Evolutionary conservation across 2,113 vertebrate genomes (phyloP).

Genomic region (Oreotrochilus melanogaster): DNA sequence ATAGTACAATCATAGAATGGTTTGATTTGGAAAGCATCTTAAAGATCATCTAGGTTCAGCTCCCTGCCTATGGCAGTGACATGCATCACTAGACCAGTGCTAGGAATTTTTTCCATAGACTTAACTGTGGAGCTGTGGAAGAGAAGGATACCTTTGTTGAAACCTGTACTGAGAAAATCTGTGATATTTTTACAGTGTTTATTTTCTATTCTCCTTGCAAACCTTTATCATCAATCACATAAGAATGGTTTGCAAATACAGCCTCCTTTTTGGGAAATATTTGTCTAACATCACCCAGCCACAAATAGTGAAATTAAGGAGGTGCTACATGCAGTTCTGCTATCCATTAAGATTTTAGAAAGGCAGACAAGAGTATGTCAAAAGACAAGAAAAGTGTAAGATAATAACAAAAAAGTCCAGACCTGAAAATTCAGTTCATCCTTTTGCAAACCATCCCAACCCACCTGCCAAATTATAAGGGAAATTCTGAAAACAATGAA

Average conservation of each 20-base stretch:
- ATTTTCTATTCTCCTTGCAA: background rate
- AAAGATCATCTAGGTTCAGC: no score
- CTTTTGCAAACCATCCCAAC: background rate
- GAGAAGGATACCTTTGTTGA: background rate
- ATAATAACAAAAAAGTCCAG: background rate
- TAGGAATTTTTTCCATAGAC: background rate
- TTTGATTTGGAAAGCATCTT: no score
- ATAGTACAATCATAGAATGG: background rate
- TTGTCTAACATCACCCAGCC: background rate
- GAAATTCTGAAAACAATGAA: background rate
- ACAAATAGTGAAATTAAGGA: background rate
- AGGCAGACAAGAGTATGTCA: background rate
- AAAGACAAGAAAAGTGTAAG: background rate
- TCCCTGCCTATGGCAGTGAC: no score
- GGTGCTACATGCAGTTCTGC: background rate
- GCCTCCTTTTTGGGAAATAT: background rate
- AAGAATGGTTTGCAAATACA: background rate
- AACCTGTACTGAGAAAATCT: background rate
- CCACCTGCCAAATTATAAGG: rapidly evolving
- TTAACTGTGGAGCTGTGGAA: background rate
- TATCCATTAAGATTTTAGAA: background rate
- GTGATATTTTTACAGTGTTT: background rate
- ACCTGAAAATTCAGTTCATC: background rate
- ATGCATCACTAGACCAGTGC: background rate
- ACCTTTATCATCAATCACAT: background rate